Conservation (phyloP, 2,113 vertebrate species). For the Bettongia penicillata region DNA sequence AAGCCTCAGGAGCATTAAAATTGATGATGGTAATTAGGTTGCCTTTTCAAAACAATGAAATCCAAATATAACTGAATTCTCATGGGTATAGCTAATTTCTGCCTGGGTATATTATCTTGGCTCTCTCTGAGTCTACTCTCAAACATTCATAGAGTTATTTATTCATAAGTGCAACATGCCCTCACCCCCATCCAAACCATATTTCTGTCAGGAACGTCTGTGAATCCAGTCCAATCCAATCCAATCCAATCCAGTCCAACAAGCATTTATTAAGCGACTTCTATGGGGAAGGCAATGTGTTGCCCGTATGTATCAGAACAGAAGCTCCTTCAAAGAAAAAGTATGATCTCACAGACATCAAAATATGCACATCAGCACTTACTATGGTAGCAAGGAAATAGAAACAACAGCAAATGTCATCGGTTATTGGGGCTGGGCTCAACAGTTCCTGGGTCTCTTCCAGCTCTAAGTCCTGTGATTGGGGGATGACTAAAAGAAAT, state of each 20-base stretch:
- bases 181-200: slow-evolving; percentile 76
- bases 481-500: neutral
- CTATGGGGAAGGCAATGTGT: neutral
- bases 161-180: slow-evolving; percentile 37
- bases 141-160: slow-evolving; percentile 27
- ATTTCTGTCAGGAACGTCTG: slow-evolving; percentile 73
- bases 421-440: neutral
- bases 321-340: slow-evolving; percentile 46
- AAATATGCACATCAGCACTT: neutral
- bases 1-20: slow-evolving; percentile 76
- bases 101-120: slow-evolving; percentile 56
- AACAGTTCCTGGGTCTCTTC: neutral
- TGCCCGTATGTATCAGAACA: slow-evolving; percentile 69
- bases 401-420: neutral
- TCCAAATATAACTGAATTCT: slow-evolving; percentile 74
- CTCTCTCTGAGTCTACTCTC: slow-evolving; percentile 46
- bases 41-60: slow-evolving; percentile 74
- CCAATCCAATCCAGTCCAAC: neutral
- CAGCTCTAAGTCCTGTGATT: neutral
- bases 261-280: neutral
- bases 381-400: neutral
- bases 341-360: neutral
- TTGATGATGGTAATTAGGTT: slow-evolving; percentile 77
- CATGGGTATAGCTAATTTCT: slow-evolving; percentile 63
- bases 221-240: slow-evolving; percentile 42